phyloP scores from a whole-genome alignment of 2,888 invertebrate species.

The Sepioteuthis lessoniana region DNA sequence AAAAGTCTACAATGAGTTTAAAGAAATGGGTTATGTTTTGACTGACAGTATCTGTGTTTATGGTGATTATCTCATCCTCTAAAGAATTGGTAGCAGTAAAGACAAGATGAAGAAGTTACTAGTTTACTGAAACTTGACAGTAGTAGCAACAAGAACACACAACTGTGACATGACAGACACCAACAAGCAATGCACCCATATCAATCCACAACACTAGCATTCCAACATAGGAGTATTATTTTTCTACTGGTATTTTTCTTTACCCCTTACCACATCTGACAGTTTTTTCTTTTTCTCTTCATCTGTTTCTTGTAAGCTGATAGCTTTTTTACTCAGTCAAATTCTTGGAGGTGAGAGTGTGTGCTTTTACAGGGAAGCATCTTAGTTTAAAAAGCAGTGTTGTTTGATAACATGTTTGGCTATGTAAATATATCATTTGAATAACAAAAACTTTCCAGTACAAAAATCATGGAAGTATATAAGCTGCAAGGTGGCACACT shows the following conservation, averaged over 20 bases:
- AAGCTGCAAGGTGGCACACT: too few species aligned
- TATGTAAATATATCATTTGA: neutral
- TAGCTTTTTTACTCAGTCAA: too few species aligned
- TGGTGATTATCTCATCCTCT: neutral
- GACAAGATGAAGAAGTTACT: neutral
- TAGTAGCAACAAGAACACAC: neutral
- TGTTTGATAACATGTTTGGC: neutral
- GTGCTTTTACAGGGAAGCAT: neutral
- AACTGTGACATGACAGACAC: neutral
- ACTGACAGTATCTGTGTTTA: neutral
- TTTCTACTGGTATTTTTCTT: neutral
- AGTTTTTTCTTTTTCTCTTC: neutral
- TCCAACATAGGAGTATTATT: neutral
- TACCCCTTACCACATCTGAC: neutral
- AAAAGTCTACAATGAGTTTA: too few species aligned
- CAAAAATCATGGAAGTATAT: too few species aligned
- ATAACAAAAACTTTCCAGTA: neutral
- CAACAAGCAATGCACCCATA: neutral
- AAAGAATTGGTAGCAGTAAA: neutral
- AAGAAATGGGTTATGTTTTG: too few species aligned
- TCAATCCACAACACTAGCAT: neutral
- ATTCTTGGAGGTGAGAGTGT: neutral
- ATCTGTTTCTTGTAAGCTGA: slow-evolving; percentile 3
- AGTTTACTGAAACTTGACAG: neutral
- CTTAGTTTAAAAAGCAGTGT: neutral